Percentiles rank a stretch among this genome's conserved stretches.
phyloP scores from a whole-genome alignment of 2,797 vertebrate genomes.

The Varecia variegata region DNA sequence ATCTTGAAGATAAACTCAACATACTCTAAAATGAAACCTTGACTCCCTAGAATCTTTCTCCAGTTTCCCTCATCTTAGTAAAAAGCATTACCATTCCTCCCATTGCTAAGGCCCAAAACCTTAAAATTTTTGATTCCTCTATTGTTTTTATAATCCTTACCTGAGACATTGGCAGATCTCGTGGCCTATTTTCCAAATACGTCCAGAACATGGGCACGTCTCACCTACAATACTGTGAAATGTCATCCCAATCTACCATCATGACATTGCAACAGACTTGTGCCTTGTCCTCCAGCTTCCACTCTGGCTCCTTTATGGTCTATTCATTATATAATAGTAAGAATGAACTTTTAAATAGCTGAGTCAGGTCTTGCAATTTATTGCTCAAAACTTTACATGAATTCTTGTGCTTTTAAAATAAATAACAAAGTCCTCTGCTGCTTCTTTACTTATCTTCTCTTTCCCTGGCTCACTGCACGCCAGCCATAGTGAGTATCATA shows the following conservation, averaged over 20 bases:
- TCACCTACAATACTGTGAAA: neutral
- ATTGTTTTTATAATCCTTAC: neutral
- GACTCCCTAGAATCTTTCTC: neutral
- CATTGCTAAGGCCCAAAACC: neutral
- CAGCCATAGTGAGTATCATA: no score
- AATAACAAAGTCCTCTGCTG: neutral
- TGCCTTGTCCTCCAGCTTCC: neutral
- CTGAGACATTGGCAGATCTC: neutral
- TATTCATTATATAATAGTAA: neutral
- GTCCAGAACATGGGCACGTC: neutral
- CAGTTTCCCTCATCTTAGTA: neutral
- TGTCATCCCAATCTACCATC: neutral
- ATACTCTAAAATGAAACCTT: neutral
- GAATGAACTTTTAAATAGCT: neutral
- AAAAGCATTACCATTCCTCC: neutral
- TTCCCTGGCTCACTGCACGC: neutral
- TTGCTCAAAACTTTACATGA: neutral
- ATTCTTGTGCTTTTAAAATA: neutral
- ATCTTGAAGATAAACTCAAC: neutral
- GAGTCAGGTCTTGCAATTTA: neutral
- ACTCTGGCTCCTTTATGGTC: neutral
- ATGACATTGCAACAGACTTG: neutral
- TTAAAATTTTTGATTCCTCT: neutral
- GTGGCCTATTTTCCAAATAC: neutral
- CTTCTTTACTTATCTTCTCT: neutral